phyloP scores from a whole-genome alignment of 2,113 vertebrate species.

The Piaya cayana region DNA sequence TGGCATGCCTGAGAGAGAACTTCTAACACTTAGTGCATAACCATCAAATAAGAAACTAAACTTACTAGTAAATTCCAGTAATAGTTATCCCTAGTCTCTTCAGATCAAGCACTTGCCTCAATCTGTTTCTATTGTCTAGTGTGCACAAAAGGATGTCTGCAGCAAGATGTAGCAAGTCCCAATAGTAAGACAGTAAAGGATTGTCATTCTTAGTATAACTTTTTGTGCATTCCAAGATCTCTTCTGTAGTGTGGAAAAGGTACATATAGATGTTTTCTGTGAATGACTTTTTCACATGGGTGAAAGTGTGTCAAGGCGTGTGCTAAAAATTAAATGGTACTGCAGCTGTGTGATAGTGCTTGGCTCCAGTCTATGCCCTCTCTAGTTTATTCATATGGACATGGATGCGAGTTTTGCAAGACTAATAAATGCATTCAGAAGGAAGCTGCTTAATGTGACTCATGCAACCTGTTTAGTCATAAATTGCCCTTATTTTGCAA shows the following conservation, averaged over 20 bases:
- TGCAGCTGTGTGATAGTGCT: background rate
- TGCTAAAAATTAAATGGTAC: background rate
- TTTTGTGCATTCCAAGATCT: background rate
- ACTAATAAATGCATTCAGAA: background rate
- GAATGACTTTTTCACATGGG: background rate
- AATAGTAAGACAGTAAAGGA: background rate
- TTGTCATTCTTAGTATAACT: background rate
- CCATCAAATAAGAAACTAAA: background rate
- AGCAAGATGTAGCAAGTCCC: background rate
- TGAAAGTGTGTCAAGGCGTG: background rate
- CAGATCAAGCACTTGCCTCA: background rate
- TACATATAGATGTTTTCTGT: background rate
- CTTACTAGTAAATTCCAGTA: background rate
- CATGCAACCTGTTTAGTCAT: background rate
- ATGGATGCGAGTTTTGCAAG: background rate
- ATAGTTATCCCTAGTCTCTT: background rate
- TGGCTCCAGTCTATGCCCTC: background rate
- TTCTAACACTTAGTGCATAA: background rate
- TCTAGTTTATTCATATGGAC: background rate
- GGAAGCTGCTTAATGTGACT: background rate
- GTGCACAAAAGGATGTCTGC: background rate
- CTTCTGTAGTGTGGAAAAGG: background rate
- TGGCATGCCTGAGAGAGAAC: background rate
- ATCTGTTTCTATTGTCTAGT: background rate
- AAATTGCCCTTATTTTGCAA: background rate